Conservation (phyloP, 2,113 vertebrate species). For the Taurulus bubalis region DNA sequence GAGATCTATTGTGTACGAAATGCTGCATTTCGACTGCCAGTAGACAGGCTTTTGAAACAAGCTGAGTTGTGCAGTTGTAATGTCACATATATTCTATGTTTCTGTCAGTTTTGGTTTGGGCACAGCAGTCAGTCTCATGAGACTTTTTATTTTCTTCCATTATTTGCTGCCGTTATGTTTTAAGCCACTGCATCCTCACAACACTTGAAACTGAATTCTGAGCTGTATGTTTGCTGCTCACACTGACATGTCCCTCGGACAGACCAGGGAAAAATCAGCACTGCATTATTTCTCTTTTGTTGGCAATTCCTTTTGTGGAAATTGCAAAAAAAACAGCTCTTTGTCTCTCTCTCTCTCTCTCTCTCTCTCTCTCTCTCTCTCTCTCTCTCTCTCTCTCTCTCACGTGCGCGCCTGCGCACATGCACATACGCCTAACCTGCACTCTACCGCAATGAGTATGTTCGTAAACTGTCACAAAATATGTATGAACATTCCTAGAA, state of each 20-base stretch:
- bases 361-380: background rate
- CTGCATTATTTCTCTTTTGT: conserved; percentile 21
- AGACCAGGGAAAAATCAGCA: background rate
- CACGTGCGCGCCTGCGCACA: too few species aligned
- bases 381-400: background rate
- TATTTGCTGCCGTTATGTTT: conserved; percentile 18
- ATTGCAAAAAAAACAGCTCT: background rate
- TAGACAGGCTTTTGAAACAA: conserved; percentile 17
- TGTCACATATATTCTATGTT: conserved; percentile 44
- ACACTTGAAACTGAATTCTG: conserved; percentile 28
- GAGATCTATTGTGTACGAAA: conserved; percentile 54
- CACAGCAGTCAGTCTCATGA: conserved; percentile 25
- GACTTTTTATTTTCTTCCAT: conserved; percentile 39
- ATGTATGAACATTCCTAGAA: conserved; percentile 7
- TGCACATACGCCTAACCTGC: background rate
- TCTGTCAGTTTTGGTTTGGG: conserved; percentile 32
- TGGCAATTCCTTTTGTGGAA: conserved; percentile 32
- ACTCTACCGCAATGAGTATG: background rate
- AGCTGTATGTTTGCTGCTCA: conserved; percentile 5
- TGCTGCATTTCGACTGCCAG: conserved; percentile 22
- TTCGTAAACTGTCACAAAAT: conserved; percentile 23
- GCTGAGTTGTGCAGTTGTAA: conserved; percentile 36
- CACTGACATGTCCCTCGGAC: conserved; percentile 4
- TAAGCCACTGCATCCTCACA: conserved; percentile 29
- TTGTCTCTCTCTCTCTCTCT: background rate